Evolutionary conservation across 2,113 vertebrate species (phyloP), one percentile per base, ranked within the genome.

Genomic region (Neogobius melanostomus): DNA sequence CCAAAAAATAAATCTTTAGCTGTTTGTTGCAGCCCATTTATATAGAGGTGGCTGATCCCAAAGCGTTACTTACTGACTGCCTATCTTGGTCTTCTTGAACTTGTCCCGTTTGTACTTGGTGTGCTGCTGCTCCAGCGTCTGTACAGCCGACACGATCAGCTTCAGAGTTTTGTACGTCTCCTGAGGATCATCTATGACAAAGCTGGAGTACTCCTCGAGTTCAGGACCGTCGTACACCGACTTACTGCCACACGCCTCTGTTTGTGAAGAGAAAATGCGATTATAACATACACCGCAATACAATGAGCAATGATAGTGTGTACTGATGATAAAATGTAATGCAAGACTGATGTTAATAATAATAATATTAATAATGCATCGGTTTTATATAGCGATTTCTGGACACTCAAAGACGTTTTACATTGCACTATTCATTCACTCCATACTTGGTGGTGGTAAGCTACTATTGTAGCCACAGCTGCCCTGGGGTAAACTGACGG

Each of bases 161-260:
- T 92, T 96, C 88, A 98, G 93, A 28, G 94, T 97, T 91, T 98
- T 98, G 79, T 98, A 99, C 0, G 97, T 98, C 90, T 98, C 95
- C 90, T 96, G 96, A 59, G 97, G 97, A 77, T 98, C 97, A 2
- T 99, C 98, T 10, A 99, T 99, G 82, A 98, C 75, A 54, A 99
- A 99, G 0, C 92, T 94, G 42, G 96, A 96, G 85, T 97, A 98
- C 59, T 99, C 98, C 75, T 99, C 98, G 76, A 96, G 96, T 71
- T 98, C 97, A 0, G 98, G 96, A 2, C 98, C 98, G 9, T 96
- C 96, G 0, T 98, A 99, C 57, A 99, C 98, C 0, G 96, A 97
- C 83, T 94, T 97, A 78, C 98, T 99, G 75, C 98, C 98, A 44
- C 98, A 99, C 63, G 96, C 98, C 95, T 98, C 98, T 98, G 91